These are phyloP conservation scores for Flabesymbios commensalis DNA, from an alignment of 2,888 invertebrate genomes.

Conservation along the genomic window DNA sequence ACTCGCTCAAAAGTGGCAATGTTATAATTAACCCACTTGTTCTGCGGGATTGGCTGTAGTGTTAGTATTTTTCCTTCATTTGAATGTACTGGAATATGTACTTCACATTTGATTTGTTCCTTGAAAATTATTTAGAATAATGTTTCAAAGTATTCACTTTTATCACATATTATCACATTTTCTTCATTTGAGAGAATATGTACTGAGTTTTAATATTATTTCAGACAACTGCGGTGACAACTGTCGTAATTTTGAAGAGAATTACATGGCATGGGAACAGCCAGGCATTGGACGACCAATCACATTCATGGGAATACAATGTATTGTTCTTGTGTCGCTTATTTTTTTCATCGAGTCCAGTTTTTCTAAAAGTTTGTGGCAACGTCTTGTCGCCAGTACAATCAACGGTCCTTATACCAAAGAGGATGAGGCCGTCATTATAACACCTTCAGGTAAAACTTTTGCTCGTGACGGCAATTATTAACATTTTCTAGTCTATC, in stretches of 20 bases:
- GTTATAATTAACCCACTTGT: too few relatives aligned
- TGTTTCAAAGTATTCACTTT: neutral
- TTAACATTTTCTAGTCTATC: too few relatives aligned
- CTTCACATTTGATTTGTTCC: neutral
- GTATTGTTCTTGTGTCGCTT: constrained; percentile 68
- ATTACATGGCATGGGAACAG: constrained; percentile 71
- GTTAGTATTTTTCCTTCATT: too few relatives aligned
- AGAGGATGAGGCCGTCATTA: neutral
- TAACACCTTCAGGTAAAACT: too few relatives aligned
- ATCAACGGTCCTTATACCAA: neutral
- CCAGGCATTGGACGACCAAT: constrained; percentile 76
- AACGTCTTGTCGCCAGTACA: neutral
- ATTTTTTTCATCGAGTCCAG: constrained; percentile 70
- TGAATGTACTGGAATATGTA: too few relatives aligned
- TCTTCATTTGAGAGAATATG: too few relatives aligned
- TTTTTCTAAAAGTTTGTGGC: constrained; percentile 32
- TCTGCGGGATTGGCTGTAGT: too few relatives aligned
- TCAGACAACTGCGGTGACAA: constrained; percentile 41
- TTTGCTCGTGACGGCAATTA: too few relatives aligned
- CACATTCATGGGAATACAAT: constrained; percentile 67
- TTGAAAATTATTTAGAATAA: neutral
- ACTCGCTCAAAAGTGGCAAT: too few relatives aligned
- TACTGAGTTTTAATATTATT: too few relatives aligned
- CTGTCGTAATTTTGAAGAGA: constrained; percentile 57
- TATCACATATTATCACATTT: neutral